Evolutionary conservation across 1,140 invertebrate species (phyloP).

Genomic region (Caerostris extrusa): DNA sequence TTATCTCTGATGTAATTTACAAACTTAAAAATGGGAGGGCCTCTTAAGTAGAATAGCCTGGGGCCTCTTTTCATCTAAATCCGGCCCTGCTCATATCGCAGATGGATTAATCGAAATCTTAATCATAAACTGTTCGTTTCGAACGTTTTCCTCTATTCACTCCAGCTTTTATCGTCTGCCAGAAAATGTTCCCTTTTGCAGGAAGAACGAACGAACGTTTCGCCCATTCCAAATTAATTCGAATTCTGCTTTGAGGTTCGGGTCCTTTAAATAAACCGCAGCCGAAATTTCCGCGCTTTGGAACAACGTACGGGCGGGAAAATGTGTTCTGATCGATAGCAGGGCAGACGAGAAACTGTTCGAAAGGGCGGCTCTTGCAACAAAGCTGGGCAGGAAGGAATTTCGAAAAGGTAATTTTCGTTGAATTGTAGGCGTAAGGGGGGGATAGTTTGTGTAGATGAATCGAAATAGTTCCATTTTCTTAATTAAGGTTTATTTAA

Average conservation of each 20-base stretch:
- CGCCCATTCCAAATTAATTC: not conserved
- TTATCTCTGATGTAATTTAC: too few species aligned
- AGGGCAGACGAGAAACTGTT: not conserved
- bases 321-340: slow-evolving; percentile 12
- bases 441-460: not conserved
- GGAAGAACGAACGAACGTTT: not conserved
- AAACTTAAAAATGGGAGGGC: too few species aligned
- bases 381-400: not conserved
- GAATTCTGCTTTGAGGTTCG: not conserved
- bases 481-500: not conserved
- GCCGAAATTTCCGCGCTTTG: not conserved
- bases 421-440: not conserved
- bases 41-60: too few species aligned
- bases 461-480: not conserved
- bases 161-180: not conserved
- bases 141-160: not conserved
- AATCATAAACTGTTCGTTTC: not conserved
- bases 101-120: not conserved
- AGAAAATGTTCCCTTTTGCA: not conserved
- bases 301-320: not conserved
- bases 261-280: not conserved
- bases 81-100: not conserved
- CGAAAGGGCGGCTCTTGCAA: not conserved
- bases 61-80: not conserved
- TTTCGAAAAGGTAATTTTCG: not conserved